Percentiles rank a stretch among this genome's conserved stretches.
These are phyloP conservation scores for Festucalex cinctus DNA, from an alignment of 2,113 vertebrate species.

Conservation along the genomic window DNA sequence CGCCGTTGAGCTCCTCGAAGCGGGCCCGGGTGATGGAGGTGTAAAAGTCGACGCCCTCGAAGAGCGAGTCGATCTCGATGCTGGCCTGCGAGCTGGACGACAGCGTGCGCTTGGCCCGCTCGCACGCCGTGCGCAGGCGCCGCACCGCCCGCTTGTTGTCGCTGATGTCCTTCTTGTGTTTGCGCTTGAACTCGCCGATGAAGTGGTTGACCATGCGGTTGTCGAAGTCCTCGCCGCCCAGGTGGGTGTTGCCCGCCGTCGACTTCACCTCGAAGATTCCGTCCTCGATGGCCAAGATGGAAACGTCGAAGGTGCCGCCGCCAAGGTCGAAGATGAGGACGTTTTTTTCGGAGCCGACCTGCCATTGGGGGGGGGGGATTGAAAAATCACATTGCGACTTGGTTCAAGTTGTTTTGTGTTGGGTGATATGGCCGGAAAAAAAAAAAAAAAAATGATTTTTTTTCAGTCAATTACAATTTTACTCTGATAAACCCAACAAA, in stretches of 20 bases:
- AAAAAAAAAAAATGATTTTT: no score
- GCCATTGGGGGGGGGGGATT: neutral
- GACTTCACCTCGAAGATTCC: conserved; percentile 76
- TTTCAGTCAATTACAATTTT: no score
- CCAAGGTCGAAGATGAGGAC: conserved; percentile 91
- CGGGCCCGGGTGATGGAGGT: conserved; percentile 91
- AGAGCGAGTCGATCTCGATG: conserved; percentile 83
- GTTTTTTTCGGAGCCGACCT: conserved; percentile 78
- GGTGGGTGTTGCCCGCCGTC: conserved; percentile 73
- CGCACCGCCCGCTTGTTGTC: conserved; percentile 75
- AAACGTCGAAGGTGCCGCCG: conserved; percentile 86
- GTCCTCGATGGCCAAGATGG: conserved; percentile 70
- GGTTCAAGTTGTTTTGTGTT: no score
- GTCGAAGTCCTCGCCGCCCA: conserved; percentile 76
- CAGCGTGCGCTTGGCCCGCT: conserved; percentile 73
- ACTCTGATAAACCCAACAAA: no score
- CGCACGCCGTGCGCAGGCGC: conserved; percentile 71
- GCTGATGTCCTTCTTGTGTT: conserved; percentile 73
- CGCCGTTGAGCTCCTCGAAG: conserved; percentile 85
- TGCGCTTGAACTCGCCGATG: conserved; percentile 73
- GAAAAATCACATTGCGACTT: no score
- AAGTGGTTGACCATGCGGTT: conserved; percentile 76
- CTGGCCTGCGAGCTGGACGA: conserved; percentile 77
- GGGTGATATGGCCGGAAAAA: no score
- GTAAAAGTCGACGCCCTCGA: conserved; percentile 90